These are phyloP conservation scores for Mastigias papua DNA, from an alignment of 30 jellyfish, hydroid and myxozoan species.

Conservation along the genomic window DNA sequence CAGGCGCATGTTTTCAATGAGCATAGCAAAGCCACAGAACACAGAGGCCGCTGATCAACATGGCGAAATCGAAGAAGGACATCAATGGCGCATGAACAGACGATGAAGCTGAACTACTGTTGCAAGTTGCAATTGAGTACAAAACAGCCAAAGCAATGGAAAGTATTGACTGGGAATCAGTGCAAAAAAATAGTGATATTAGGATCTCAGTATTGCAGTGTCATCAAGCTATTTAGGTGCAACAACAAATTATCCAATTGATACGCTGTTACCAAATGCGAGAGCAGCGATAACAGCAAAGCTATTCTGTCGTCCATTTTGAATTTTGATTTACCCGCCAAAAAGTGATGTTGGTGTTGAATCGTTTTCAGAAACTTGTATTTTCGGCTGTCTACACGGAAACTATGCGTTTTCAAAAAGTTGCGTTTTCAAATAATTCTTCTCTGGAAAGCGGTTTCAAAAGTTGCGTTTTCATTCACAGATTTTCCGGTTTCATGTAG, in stretches of 20 bases:
- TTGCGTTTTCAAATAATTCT: no score
- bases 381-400: no score
- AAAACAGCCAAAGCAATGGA: not conserved
- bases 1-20: not conserved
- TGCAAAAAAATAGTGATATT: not conserved
- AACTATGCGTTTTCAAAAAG: no score
- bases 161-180: not conserved
- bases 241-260: no score
- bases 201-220: not conserved
- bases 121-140: no score
- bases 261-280: not conserved
- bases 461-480: no score
- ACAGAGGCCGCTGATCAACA: not conserved
- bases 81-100: not conserved
- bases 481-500: conserved; percentile 24
- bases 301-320: no score
- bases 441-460: conserved; percentile 30
- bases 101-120: no score
- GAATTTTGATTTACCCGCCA: no score
- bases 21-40: not conserved
- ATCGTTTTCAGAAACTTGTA: no score
- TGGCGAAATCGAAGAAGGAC: not conserved
- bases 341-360: no score
- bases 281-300: not conserved
- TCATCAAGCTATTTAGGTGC: no score